Evolutionary conservation across 1,140 invertebrate species (phyloP).

Genomic region (Varroa destructor): DNA sequence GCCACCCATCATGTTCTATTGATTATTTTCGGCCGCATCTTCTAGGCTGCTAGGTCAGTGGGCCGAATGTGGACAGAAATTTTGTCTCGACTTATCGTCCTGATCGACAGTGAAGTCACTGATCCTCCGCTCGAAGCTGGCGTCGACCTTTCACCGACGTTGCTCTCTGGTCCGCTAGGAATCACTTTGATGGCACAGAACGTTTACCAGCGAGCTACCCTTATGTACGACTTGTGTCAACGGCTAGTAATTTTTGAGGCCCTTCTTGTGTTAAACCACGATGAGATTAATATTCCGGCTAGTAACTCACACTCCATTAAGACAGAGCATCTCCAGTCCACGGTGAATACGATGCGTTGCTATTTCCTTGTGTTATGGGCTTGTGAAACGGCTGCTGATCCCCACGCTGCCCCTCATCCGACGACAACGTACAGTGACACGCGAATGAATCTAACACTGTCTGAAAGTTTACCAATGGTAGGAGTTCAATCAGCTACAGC

Average conservation of each 20-base stretch:
- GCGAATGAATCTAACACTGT: background rate
- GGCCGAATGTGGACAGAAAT: background rate
- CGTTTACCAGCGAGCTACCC: conserved; percentile 11
- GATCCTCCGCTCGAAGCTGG: background rate
- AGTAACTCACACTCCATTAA: conserved; percentile 5
- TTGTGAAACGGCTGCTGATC: background rate
- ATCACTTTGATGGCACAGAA: conserved; percentile 14
- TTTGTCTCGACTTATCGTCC: conserved; percentile 15
- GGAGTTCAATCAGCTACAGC: background rate
- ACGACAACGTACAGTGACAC: background rate
- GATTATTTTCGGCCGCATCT: background rate
- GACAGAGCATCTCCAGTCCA: conserved; percentile 5
- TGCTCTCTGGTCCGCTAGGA: conserved; percentile 3
- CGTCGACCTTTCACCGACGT: background rate
- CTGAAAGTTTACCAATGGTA: background rate
- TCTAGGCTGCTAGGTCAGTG: conserved; percentile 9
- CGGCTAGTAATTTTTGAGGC: conserved; percentile 9
- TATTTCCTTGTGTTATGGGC: conserved; percentile 23
- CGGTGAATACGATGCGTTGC: conserved; percentile 18
- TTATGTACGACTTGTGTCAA: conserved; percentile 21
- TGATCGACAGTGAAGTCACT: conserved; percentile 24
- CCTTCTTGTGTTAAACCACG: conserved; percentile 13
- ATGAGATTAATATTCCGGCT: conserved; percentile 1
- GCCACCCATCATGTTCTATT: background rate
- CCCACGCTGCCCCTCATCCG: background rate